These are phyloP conservation scores for Bungarus multicinctus DNA, from an alignment of 2,113 vertebrate species.

Conservation along the genomic window DNA sequence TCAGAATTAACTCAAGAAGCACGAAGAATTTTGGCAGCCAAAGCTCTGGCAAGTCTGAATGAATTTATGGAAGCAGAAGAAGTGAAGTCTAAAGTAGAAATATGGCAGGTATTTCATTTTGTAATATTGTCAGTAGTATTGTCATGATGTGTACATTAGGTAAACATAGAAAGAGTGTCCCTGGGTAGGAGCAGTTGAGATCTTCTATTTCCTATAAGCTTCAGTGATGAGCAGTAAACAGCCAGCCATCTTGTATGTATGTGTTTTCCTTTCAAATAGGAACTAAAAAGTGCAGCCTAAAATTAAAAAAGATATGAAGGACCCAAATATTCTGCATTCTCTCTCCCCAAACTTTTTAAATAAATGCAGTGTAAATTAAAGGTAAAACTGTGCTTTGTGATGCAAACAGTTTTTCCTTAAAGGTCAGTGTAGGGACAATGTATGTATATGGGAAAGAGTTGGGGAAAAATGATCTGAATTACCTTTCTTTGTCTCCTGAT, in stretches of 20 bases:
- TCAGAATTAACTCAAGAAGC: slow-evolving; percentile 76
- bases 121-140: neutral
- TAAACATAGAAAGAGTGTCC: neutral
- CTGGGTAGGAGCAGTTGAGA: neutral
- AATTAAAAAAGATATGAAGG: neutral
- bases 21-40: slow-evolving; percentile 80
- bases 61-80: slow-evolving; percentile 74
- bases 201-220: neutral
- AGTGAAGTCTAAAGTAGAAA: slow-evolving; percentile 75
- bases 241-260: neutral
- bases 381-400: neutral
- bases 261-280: neutral
- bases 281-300: neutral
- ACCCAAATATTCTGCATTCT: neutral
- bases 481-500: neutral
- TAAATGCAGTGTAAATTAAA: neutral
- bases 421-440: neutral
- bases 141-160: neutral
- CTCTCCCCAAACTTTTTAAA: neutral
- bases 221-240: neutral
- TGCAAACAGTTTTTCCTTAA: neutral
- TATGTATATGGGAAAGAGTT: neutral
- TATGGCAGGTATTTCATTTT: slow-evolving; percentile 86
- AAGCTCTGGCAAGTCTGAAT: slow-evolving; percentile 80
- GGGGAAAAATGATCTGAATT: neutral